Percentiles rank a stretch among this genome's conserved stretches.
Conservation (phyloP, 2,113 vertebrate species). For the Setophaga petechia region DNA sequence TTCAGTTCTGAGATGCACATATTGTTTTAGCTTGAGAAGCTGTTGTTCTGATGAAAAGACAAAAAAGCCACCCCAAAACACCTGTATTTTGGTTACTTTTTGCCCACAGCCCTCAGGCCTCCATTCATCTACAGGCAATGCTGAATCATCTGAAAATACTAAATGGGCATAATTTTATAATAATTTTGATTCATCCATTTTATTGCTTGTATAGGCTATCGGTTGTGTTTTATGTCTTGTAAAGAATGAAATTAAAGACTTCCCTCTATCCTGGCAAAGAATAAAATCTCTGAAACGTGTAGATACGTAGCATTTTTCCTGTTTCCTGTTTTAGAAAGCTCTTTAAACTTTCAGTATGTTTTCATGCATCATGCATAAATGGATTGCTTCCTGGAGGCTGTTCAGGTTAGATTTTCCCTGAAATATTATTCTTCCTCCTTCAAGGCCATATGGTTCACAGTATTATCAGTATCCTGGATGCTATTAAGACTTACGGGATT, state of each 20-base stretch:
- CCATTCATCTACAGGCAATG: neutral
- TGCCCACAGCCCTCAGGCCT: neutral
- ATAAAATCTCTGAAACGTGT: neutral
- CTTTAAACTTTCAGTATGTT: neutral
- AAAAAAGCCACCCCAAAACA: neutral
- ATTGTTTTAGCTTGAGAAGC: neutral
- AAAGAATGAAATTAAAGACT: neutral
- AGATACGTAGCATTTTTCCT: neutral
- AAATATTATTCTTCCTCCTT: neutral
- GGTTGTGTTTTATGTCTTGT: neutral
- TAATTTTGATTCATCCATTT: neutral
- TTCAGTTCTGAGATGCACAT: neutral
- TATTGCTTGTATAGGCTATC: neutral
- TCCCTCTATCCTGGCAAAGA: neutral
- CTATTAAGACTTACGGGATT: neutral
- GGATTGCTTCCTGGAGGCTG: neutral
- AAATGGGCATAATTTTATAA: neutral
- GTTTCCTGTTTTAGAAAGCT: constrained; percentile 2
- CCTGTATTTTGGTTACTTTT: neutral
- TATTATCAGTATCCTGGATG: neutral
- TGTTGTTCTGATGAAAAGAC: neutral
- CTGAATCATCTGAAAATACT: neutral
- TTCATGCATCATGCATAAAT: neutral
- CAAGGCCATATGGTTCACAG: neutral
- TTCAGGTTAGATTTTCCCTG: neutral